phyloP scores from a whole-genome alignment of 1,140 invertebrate genomes.

The Bicyclus anynana region DNA sequence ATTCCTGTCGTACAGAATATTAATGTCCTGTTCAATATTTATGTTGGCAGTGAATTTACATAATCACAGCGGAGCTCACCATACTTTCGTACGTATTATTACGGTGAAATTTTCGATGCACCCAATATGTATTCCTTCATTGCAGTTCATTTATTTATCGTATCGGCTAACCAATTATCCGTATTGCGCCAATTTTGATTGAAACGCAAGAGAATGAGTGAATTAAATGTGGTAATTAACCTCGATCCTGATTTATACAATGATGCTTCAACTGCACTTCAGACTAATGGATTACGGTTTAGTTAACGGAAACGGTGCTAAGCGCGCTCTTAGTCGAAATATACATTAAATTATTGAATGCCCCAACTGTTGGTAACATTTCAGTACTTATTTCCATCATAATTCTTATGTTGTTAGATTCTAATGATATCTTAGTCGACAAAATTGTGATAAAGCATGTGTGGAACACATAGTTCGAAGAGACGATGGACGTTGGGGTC shows the following conservation, averaged over 20 bases:
- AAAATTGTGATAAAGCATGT: too few species aligned
- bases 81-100: conserved; percentile 59
- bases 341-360: not conserved
- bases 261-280: conserved; percentile 26
- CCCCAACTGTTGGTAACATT: conserved; percentile 4
- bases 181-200: conserved; percentile 31
- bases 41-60: conserved; percentile 71
- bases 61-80: conserved; percentile 65
- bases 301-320: not conserved
- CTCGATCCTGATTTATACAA: conserved; percentile 31
- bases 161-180: conserved; percentile 36
- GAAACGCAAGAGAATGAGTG: conserved; percentile 28
- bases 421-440: too few species aligned
- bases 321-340: not conserved
- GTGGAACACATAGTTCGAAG: too few species aligned
- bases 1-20: conserved; percentile 71
- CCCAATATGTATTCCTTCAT: conserved; percentile 37
- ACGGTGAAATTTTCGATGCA: conserved; percentile 55
- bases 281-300: conserved; percentile 27
- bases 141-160: conserved; percentile 30
- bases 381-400: too few species aligned
- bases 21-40: conserved; percentile 75
- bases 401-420: too few species aligned
- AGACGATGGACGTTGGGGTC: too few species aligned
- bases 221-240: conserved; percentile 36